A percentile compares a stretch with the other conserved stretches of the same genome.
These are phyloP conservation scores for Oscheius sp. DNA, from an alignment of 2,888 invertebrate genomes.

Conservation along the genomic window DNA sequence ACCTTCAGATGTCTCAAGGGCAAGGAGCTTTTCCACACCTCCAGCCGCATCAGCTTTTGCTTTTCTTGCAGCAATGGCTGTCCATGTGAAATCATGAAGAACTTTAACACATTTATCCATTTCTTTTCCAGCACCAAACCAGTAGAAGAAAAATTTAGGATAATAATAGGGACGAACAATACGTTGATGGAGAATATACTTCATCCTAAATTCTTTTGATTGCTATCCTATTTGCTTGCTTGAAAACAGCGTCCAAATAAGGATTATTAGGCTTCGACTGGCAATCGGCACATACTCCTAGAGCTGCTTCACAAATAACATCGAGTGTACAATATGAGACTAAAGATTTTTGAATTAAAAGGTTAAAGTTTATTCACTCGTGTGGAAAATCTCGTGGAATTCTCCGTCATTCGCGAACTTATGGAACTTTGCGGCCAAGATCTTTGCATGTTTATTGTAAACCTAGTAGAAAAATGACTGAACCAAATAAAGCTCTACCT, in stretches of 20 bases:
- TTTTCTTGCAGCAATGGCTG: slow-evolving; percentile 55
- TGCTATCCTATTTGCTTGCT: slow-evolving; percentile 31
- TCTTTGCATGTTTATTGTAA: slow-evolving; percentile 72
- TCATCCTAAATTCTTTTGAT: slow-evolving; percentile 52
- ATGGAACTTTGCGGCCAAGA: slow-evolving; percentile 66
- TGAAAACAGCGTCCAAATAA: slow-evolving; percentile 67
- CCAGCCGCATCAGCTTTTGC: slow-evolving; percentile 58
- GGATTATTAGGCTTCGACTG: slow-evolving; percentile 62
- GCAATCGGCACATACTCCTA: slow-evolving; percentile 66
- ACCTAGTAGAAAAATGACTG: slow-evolving; percentile 55
- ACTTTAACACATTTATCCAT: slow-evolving; percentile 70
- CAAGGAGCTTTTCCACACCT: slow-evolving; percentile 53
- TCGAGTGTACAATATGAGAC: slow-evolving; percentile 73
- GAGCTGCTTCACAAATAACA: slow-evolving; percentile 72
- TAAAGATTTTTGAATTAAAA: slow-evolving; percentile 41
- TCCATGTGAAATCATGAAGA: slow-evolving; percentile 73
- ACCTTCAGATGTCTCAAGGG: slow-evolving; percentile 52
- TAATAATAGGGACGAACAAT: slow-evolving; percentile 72
- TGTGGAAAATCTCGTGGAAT: slow-evolving; percentile 55
- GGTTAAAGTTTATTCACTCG: slow-evolving; percentile 26
- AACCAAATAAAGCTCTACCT: slow-evolving; percentile 35
- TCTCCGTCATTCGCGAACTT: slow-evolving; percentile 48
- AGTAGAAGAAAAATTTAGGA: slow-evolving; percentile 72
- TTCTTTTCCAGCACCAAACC: slow-evolving; percentile 71
- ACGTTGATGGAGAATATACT: slow-evolving; percentile 67